phyloP scores from a whole-genome alignment of 2,888 invertebrate genomes.

The Slavum lentiscoides region DNA sequence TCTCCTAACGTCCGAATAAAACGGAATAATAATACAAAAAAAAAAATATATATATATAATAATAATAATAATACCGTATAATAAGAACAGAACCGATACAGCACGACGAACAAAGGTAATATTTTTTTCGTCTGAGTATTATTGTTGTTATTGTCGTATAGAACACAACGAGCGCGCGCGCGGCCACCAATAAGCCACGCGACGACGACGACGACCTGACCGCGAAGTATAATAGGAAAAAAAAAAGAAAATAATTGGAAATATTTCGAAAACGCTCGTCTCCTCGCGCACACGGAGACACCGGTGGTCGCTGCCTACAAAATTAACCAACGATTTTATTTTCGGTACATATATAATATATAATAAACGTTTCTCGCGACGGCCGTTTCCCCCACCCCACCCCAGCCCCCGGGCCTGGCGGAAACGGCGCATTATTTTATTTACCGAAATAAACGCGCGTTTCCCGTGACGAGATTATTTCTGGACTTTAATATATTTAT shows the following conservation, averaged over 20 bases:
- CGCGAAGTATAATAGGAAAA: neutral
- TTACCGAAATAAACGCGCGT: neutral
- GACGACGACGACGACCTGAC: neutral
- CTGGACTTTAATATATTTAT: conserved; percentile 11
- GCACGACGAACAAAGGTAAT: conserved; percentile 35
- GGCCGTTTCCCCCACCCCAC: conserved; percentile 39
- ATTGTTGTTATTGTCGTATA: neutral
- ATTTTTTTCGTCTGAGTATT: neutral
- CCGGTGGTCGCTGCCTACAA: too few species aligned
- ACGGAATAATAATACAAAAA: conserved; percentile 45
- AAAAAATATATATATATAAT: conserved; percentile 17
- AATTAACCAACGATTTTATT: conserved; percentile 18
- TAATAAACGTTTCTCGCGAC: neutral
- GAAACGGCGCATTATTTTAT: conserved; percentile 15
- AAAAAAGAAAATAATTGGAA: conserved; percentile 3
- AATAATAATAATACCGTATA: conserved; percentile 16
- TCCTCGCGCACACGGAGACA: too few species aligned
- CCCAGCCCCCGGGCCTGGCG: conserved; percentile 17
- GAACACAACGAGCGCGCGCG: too few species aligned
- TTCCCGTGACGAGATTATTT: conserved; percentile 45
- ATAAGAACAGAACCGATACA: conserved; percentile 34
- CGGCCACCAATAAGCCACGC: conserved; percentile 22
- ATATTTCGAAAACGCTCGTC: conserved; percentile 21
- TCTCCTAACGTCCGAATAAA: conserved; percentile 52
- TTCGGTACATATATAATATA: too few species aligned